Conservation (phyloP, 1,140 invertebrate genomes). For the Trichonephila inaurata region DNA sequence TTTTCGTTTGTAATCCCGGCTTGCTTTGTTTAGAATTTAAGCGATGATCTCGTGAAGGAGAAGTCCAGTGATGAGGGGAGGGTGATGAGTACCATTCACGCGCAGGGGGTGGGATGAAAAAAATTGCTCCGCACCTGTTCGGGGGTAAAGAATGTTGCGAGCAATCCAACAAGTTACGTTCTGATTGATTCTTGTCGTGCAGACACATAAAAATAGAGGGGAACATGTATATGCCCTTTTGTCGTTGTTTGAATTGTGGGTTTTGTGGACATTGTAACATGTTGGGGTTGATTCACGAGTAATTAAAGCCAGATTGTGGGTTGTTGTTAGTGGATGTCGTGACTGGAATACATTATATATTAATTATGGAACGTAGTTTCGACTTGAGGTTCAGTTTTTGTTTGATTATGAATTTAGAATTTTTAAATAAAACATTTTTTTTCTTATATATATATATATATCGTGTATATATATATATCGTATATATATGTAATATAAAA, state of each 20-base stretch:
- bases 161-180: slow-evolving; percentile 58
- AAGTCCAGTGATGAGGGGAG: background rate
- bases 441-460: too few species aligned
- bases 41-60: slow-evolving; percentile 40
- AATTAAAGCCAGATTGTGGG: background rate
- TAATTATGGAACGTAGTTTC: too few species aligned
- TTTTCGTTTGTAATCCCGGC: slow-evolving; percentile 9
- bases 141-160: background rate
- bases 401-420: too few species aligned
- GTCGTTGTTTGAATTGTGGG: background rate
- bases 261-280: slow-evolving; percentile 9
- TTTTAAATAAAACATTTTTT: too few species aligned
- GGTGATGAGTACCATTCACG: background rate
- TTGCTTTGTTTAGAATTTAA: slow-evolving; percentile 61
- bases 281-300: background rate
- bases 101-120: slow-evolving; percentile 2
- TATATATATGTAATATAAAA: too few species aligned
- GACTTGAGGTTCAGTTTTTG: too few species aligned
- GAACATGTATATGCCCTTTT: background rate
- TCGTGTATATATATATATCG: too few species aligned
- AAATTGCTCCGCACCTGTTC: slow-evolving; percentile 42
- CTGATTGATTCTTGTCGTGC: slow-evolving; percentile 58
- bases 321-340: background rate
- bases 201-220: background rate
- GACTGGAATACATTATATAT: background rate